phyloP scores from a whole-genome alignment of 1,140 invertebrate species.

The Drosophila subobscura region DNA sequence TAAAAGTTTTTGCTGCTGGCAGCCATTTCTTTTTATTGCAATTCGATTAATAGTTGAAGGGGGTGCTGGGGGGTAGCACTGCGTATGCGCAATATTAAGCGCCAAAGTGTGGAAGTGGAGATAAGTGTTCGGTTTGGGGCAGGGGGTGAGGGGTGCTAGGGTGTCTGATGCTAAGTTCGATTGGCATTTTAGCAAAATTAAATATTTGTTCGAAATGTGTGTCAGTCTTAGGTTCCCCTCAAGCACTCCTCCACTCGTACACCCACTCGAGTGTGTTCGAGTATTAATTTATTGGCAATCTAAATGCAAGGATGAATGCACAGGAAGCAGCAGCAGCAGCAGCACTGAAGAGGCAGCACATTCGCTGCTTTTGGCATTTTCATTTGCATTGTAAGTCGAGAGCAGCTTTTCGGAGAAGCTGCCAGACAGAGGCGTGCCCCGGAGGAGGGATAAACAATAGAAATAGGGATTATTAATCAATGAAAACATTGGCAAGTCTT shows the following conservation, averaged over 20 bases:
- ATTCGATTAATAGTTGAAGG: slow-evolving; percentile 8
- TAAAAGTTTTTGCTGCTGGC: slow-evolving; percentile 44
- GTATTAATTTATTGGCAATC: slow-evolving; percentile 61
- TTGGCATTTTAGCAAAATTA: slow-evolving; percentile 64
- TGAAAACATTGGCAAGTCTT: neutral
- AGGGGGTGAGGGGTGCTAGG: neutral
- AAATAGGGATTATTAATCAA: neutral
- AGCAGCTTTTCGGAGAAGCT: neutral
- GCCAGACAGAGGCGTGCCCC: neutral
- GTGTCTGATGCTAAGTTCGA: slow-evolving; percentile 11
- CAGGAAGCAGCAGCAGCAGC: slow-evolving; percentile 19
- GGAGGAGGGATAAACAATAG: neutral
- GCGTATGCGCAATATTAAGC: slow-evolving; percentile 49
- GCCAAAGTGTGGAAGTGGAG: slow-evolving; percentile 13
- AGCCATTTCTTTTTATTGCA: slow-evolving; percentile 22
- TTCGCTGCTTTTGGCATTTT: slow-evolving; percentile 16
- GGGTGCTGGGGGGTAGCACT: neutral
- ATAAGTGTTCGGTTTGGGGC: neutral
- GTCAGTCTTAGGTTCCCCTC: slow-evolving; percentile 20
- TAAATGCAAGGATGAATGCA: slow-evolving; percentile 43
- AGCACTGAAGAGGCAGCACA: slow-evolving; percentile 1
- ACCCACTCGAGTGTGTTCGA: slow-evolving; percentile 20
- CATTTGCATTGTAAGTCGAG: slow-evolving; percentile 53
- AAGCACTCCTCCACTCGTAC: too few species aligned
- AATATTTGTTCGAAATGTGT: slow-evolving; percentile 48